Evolutionary conservation across 2,797 vertebrate species (phyloP), one percentile per base, ranked within the genome.

Genomic region (Ambastaia sidthimunki): DNA sequence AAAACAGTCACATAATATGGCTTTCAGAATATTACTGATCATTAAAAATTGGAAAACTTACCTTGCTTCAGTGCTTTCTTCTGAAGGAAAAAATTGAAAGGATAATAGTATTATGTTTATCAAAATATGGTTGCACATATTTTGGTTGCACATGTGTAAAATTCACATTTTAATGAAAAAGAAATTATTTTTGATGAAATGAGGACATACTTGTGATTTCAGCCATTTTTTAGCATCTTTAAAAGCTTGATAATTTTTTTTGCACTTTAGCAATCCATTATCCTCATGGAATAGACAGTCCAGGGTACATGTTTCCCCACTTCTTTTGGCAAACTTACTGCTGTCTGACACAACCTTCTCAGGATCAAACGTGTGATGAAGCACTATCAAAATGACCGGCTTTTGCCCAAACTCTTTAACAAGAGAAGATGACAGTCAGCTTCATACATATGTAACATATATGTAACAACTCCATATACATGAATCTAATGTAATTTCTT

Each of bases 231-330:
- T 2, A 21, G 48, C 16, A 63, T 2, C 4, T 10, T 2, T 1
- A 19, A 70, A 7, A 16, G 71, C 66, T 1, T 60, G 2, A 0
- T 0, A 0, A 25, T 84, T 84, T 52, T n/a, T 71, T 4, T 3
- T 0, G 60, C 75, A 84, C 1, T 1, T 0, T 15, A 82, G 25
- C 3, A 84, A 48, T 18, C 7, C 69, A 0, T 3, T 0, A 62
- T 80, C 59, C 60, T 63, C 76, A 54, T 3, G 0, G 55, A 77
- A 55, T 44, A 83, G 74, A 74, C 41, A 80, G 69, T 83, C 78
- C 28, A 77, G 21, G 3, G 63, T 48, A 60, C 12, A 19, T 0
- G 7, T 69, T 10, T 73, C 16, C 4, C 55, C 41, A 2, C 10
- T 11, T 18, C 52, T 62, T 0, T 4, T 7, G 19, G 55, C 72